These are phyloP conservation scores for Spodoptera litura DNA, from an alignment of 1,140 invertebrate species.

Conservation along the genomic window DNA sequence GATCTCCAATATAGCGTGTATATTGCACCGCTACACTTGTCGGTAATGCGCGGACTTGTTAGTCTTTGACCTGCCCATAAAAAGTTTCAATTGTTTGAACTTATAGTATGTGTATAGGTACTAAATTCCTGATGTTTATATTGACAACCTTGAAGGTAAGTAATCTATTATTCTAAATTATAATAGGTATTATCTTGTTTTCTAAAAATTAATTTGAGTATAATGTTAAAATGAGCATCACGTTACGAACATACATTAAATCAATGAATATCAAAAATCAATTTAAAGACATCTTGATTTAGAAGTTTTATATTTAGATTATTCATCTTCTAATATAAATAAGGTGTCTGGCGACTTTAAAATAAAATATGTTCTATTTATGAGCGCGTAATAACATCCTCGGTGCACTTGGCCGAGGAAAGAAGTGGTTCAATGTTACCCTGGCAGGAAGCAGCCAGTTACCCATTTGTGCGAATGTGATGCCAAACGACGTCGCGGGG, in stretches of 20 bases:
- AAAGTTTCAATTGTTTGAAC: neutral
- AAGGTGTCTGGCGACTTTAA: neutral
- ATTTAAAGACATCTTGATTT: too few species aligned
- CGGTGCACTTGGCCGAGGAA: conserved; percentile 79
- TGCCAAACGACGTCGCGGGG: conserved; percentile 48
- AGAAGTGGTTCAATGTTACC: conserved; percentile 84
- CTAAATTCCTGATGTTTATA: conserved; percentile 11
- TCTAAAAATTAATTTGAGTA: too few species aligned
- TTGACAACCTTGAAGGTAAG: neutral
- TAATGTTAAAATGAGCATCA: too few species aligned
- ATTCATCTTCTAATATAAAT: too few species aligned
- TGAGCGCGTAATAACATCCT: conserved; percentile 71
- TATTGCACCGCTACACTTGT: neutral
- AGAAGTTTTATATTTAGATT: too few species aligned
- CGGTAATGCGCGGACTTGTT: neutral
- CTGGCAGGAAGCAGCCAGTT: conserved; percentile 75
- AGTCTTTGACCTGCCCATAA: neutral
- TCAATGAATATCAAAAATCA: too few species aligned
- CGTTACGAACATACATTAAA: too few species aligned
- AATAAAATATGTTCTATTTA: conserved; percentile 65
- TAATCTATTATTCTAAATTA: too few species aligned
- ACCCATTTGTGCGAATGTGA: conserved; percentile 78
- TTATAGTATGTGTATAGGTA: neutral
- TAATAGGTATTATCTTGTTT: too few species aligned
- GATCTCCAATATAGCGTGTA: neutral